phyloP scores from a whole-genome alignment of 2,888 invertebrate species.

The Ornithoptera alexandrae region DNA sequence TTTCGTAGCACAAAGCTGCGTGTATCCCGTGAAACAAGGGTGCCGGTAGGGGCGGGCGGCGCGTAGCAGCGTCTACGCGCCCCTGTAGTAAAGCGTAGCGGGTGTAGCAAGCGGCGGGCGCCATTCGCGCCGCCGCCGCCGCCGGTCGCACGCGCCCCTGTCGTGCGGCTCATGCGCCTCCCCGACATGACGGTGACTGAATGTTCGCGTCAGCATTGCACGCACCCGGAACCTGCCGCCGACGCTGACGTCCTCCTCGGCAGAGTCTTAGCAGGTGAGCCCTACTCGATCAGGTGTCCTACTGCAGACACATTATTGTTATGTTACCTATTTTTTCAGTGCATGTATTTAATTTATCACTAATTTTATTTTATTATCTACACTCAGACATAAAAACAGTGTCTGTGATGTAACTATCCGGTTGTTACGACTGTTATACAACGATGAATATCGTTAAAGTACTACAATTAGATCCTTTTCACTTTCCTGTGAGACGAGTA shows the following conservation, averaged over 20 bases:
- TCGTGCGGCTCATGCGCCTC: constrained; percentile 68
- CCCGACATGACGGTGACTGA: constrained; percentile 73
- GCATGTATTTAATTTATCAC: constrained; percentile 8
- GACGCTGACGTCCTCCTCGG: constrained; percentile 72
- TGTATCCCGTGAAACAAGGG: constrained; percentile 33
- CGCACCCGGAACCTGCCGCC: constrained; percentile 47
- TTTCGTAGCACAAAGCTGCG: constrained; percentile 13
- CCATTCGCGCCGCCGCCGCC: constrained; percentile 76
- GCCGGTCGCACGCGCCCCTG: constrained; percentile 73
- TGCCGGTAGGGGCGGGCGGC: constrained; percentile 53
- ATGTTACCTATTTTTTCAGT: constrained; percentile 19
- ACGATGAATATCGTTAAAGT: constrained; percentile 31
- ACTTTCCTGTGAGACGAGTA: constrained; percentile 62
- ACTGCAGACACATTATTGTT: constrained; percentile 1
- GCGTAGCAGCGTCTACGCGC: constrained; percentile 62
- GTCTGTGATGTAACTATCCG: constrained; percentile 14
- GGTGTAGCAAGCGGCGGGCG: constrained; percentile 67
- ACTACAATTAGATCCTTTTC: constrained; percentile 64
- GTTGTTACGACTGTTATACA: constrained; percentile 8
- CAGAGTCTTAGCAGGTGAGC: constrained; percentile 74
- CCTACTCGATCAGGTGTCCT: constrained; percentile 50
- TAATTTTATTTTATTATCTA: not conserved
- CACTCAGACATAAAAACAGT: not conserved
- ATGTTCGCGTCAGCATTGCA: constrained; percentile 55
- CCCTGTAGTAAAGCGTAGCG: constrained; percentile 59